phyloP scores from a whole-genome alignment of 1,140 invertebrate genomes.

The Rhagoletis zephyria region DNA sequence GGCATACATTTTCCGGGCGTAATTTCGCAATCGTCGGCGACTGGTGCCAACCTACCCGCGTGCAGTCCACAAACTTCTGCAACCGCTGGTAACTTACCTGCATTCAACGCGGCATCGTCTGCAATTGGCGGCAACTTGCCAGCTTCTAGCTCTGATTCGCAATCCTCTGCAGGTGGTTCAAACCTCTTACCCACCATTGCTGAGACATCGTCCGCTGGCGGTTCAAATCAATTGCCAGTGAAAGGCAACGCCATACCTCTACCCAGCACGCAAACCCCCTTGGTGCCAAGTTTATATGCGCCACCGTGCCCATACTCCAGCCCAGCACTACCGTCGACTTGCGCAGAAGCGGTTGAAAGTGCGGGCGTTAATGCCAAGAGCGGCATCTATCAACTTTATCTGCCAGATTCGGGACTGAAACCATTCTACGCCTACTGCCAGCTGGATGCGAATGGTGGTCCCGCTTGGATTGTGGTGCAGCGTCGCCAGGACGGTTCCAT shows the following conservation, averaged over 20 bases:
- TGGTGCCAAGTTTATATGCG: not conserved
- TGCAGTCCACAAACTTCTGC: not conserved
- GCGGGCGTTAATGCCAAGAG: conserved; percentile 25
- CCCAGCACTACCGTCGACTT: not conserved
- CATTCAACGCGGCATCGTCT: not conserved
- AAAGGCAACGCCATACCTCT: not conserved
- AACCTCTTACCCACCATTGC: not conserved
- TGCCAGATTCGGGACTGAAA: conserved; percentile 2
- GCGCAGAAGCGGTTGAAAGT: not conserved
- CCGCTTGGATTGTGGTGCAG: conserved; percentile 45
- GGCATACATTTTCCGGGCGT: not conserved
- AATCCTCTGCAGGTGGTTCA: not conserved
- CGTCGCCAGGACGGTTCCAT: conserved; percentile 76
- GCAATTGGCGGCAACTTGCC: not conserved
- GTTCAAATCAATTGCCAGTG: not conserved
- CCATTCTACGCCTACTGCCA: conserved; percentile 32
- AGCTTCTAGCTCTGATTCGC: not conserved
- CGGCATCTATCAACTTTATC: conserved; percentile 34
- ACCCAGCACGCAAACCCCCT: not conserved
- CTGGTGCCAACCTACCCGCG: not conserved
- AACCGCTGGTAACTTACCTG: no score
- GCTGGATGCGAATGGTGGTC: not conserved
- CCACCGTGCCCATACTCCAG: not conserved
- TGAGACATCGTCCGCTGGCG: not conserved
- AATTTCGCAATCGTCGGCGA: not conserved